A percentile compares a stretch with the other conserved stretches of the same genome.
phyloP scores from a whole-genome alignment of 2,113 vertebrate species.

The Larimichthys crocea region DNA sequence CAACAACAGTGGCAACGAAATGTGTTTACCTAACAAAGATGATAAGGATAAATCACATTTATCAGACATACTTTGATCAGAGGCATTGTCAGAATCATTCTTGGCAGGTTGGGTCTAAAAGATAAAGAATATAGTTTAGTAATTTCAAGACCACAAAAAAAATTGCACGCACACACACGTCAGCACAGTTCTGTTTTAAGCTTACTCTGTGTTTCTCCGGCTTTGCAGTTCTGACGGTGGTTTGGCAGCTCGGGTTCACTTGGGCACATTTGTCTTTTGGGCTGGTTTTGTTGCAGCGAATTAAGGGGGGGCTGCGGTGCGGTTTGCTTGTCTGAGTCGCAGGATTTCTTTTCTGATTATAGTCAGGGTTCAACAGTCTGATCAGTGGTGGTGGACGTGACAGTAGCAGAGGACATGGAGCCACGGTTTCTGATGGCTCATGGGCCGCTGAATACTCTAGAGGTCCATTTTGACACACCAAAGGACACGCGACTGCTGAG shows the following conservation, averaged over 20 bases:
- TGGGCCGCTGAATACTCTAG: conserved; percentile 84
- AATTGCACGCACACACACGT: background rate
- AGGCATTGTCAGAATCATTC: background rate
- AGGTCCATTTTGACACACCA: conserved; percentile 85
- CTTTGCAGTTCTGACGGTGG: conserved; percentile 53
- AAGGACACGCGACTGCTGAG: conserved; percentile 82
- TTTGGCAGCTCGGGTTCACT: conserved; percentile 63
- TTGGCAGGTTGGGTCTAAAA: conserved; percentile 65
- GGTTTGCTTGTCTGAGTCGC: conserved; percentile 43
- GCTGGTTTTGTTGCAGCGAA: conserved; percentile 44
- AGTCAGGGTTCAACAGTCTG: conserved; percentile 75
- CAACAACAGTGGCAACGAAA: background rate
- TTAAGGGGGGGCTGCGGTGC: conserved; percentile 21
- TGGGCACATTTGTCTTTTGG: conserved; percentile 14
- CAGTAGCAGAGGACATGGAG: conserved; percentile 42
- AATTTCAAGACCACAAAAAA: background rate
- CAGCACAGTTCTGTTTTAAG: background rate
- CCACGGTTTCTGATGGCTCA: conserved; percentile 68
- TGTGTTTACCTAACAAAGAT: background rate
- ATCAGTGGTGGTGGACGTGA: conserved; percentile 43
- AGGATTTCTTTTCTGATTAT: conserved; percentile 42
- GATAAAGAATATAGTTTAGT: background rate
- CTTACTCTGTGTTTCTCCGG: conserved; percentile 79
- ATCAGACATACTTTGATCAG: conserved; percentile 53
- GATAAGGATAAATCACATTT: background rate